phyloP scores from a whole-genome alignment of 2,888 invertebrate species.

The Subacronicta megacephala region DNA sequence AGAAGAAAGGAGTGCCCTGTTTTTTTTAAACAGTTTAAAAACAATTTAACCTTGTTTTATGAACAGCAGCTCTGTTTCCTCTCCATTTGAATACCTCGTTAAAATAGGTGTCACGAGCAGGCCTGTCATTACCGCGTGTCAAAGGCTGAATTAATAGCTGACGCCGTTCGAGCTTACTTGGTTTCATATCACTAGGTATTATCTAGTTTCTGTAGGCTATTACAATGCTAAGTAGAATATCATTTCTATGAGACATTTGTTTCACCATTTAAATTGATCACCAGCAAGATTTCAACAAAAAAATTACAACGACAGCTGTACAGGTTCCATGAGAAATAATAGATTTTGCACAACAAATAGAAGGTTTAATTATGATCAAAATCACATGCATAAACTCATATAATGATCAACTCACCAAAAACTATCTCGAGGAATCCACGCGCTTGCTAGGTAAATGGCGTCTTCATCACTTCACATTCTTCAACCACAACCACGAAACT shows the following conservation, averaged over 20 bases:
- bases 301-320: too few relatives aligned
- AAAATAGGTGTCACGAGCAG: slow-evolving; percentile 51
- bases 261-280: not conserved
- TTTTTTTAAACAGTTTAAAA: slow-evolving; percentile 17
- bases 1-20: too few relatives aligned
- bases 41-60: slow-evolving; percentile 19
- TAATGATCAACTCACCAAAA: too few relatives aligned
- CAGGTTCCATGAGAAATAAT: too few relatives aligned
- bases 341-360: too few relatives aligned
- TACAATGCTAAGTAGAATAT: not conserved
- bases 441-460: too few relatives aligned
- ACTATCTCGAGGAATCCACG: too few relatives aligned
- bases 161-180: slow-evolving; percentile 28
- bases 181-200: slow-evolving; percentile 20
- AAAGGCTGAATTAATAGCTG: slow-evolving; percentile 58
- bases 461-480: too few relatives aligned
- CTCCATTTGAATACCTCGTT: slow-evolving; percentile 59
- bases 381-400: too few relatives aligned
- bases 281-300: not conserved
- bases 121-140: slow-evolving; percentile 56
- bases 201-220: slow-evolving; percentile 2
- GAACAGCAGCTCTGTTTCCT: slow-evolving; percentile 14
- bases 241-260: not conserved
- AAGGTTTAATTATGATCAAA: too few relatives aligned
- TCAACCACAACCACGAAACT: too few relatives aligned